Percentiles rank a stretch among this genome's conserved stretches.
These are phyloP conservation scores for Ptychobarbus kaznakovi DNA, from an alignment of 2,797 vertebrate species.

Conservation along the genomic window DNA sequence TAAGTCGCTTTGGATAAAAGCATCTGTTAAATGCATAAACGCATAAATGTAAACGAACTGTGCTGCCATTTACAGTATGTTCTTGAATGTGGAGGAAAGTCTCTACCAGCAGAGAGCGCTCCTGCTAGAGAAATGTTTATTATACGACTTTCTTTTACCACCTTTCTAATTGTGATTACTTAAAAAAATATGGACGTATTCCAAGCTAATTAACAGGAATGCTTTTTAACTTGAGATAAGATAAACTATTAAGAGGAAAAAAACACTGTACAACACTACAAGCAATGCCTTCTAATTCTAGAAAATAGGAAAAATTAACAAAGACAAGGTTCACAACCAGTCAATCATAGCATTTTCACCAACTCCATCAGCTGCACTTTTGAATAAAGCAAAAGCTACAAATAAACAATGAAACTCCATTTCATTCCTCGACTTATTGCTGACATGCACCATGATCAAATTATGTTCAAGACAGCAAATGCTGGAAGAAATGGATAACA, in stretches of 20 bases:
- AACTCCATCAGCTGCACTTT: not conserved
- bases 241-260: not conserved
- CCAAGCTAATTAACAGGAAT: not conserved
- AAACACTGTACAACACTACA: not conserved
- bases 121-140: not conserved
- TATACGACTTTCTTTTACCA: not conserved
- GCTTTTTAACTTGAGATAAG: not conserved
- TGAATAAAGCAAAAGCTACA: not conserved
- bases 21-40: no score
- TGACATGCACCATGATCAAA: not conserved
- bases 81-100: not conserved
- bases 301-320: not conserved
- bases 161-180: not conserved
- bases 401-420: not conserved
- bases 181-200: not conserved
- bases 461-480: not conserved
- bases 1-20: no score
- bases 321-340: not conserved
- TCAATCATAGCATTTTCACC: not conserved
- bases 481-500: not conserved
- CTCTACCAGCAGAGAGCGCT: slow-evolving; percentile 8
- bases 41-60: not conserved
- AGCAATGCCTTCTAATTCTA: not conserved
- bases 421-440: not conserved
- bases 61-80: not conserved